Percentiles rank a stretch among this genome's conserved stretches.
Evolutionary conservation across 2,113 vertebrate genomes (phyloP).

Genomic region (Syrmaticus mikado): DNA sequence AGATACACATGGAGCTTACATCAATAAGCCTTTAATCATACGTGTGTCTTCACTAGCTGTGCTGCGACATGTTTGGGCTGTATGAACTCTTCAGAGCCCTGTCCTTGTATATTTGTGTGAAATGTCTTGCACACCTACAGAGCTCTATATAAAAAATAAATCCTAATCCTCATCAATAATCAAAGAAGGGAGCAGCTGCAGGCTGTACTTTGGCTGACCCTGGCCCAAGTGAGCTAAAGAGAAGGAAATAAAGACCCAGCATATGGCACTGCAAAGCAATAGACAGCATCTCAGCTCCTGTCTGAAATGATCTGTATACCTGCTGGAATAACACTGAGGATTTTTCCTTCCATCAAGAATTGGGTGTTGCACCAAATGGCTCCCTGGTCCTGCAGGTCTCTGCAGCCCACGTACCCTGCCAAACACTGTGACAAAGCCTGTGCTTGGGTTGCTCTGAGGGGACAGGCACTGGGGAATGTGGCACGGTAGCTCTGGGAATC

Average conservation of each 20-base stretch:
- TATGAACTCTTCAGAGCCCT: not conserved
- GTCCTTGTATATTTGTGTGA: constrained; percentile 12
- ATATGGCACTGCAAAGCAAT: not conserved
- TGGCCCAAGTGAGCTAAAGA: not conserved
- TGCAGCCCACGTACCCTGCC: fast-evolving
- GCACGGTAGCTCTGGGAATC: not conserved
- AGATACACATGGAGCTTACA: not conserved
- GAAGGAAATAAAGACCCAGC: not conserved
- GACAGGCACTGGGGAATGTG: not conserved
- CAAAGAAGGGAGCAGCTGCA: constrained; percentile 44
- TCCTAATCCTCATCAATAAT: constrained; percentile 40
- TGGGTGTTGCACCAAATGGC: fast-evolving
- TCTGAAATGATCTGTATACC: not conserved
- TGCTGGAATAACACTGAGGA: not conserved
- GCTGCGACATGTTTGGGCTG: not conserved
- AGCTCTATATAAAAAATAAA: constrained; percentile 9
- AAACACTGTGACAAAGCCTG: fast-evolving
- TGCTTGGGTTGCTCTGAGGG: fast-evolving
- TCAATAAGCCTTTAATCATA: not conserved
- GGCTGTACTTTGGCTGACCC: constrained; percentile 49
- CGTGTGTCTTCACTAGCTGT: not conserved
- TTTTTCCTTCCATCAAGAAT: not conserved
- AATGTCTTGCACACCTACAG: constrained; percentile 16
- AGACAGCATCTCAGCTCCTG: not conserved
- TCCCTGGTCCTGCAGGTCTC: not conserved